Base-by-base conservation (phyloP, 2,888 invertebrate species). In the Ophion ellenae region DNA sequence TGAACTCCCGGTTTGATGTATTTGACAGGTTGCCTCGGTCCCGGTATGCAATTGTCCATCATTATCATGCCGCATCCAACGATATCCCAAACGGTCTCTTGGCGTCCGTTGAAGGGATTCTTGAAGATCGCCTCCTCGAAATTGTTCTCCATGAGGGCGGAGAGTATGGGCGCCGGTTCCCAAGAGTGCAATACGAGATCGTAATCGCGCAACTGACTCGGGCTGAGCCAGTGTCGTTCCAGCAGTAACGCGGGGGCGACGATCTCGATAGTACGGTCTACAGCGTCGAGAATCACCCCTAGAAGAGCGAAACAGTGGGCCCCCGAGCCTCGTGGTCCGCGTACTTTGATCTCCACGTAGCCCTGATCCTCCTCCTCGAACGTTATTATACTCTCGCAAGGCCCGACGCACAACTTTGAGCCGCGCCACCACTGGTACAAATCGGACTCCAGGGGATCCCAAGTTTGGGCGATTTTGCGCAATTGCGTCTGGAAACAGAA, bases 401-500 rank as follows among this genome's bases (percentile, higher is more conserved):
- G 95, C 0, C 96, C 96, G 71, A 96, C 95, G 91, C 96, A 96
- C 88, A 97, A 94, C 92, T 97, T 97, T 59, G 96, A 96, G 63
- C 97, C 97, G 88, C 95, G 95, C 93, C 95, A 95, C 97, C 97
- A 97, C 92, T 97, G 97, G 89, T 96, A 96, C 63, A 97, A 94
- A 92, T 97, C 97, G 1, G 95, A 95, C 86, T 96, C 96, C 40
- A 94, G 94, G 57, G 91, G 92, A 88, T 94, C 93, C 94, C 94
- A 95, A 20, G 95, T 94, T 86, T 95, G 95, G 70, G 95, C 94
- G 61, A 95, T 95, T 86, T 95, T 94, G 69, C 96, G 94, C 81
- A 96, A 91, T 88, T 96, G 96, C 9, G 96, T 95, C 95, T 96
- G 95, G 87, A 63, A 69, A 76, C 2, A 5, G 17, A 4, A 0